A percentile compares a stretch with the other conserved stretches of the same genome.
These are phyloP conservation scores for Athalia rosae DNA, from an alignment of 2,888 invertebrate species.

Conservation along the genomic window DNA sequence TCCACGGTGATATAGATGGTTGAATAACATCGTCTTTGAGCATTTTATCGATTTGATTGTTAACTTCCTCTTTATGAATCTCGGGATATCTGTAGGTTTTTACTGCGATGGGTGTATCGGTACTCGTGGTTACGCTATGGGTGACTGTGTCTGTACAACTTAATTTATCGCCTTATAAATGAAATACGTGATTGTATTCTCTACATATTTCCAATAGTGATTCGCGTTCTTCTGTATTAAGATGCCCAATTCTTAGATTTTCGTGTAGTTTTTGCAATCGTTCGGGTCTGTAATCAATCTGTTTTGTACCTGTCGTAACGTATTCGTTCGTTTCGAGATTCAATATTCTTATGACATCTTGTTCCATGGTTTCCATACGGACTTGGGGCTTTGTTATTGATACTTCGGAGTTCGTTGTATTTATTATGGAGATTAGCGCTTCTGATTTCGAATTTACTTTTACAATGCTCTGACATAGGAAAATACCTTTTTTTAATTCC, in stretches of 20 bases:
- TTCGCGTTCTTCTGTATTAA: slow-evolving; percentile 48
- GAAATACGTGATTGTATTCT: slow-evolving; percentile 44
- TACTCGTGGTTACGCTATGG: slow-evolving; percentile 36
- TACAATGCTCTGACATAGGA: too few species aligned
- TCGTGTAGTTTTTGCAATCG: slow-evolving; percentile 49
- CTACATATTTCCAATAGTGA: slow-evolving; percentile 40
- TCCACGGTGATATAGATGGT: slow-evolving; percentile 35
- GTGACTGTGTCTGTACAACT: slow-evolving; percentile 16
- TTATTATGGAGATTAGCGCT: slow-evolving; percentile 39
- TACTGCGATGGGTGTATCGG: slow-evolving; percentile 29
- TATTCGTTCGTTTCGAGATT: slow-evolving; percentile 44
- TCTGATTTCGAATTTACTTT: too few species aligned
- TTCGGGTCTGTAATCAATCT: slow-evolving; percentile 36
- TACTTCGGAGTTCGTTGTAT: slow-evolving; percentile 21
- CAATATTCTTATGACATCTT: not conserved
- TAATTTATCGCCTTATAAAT: slow-evolving; percentile 45
- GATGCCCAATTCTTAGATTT: slow-evolving; percentile 49
- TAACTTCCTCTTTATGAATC: slow-evolving; percentile 23
- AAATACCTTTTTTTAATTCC: too few species aligned
- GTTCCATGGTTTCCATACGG: slow-evolving; percentile 8
- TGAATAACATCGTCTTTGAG: slow-evolving; percentile 35
- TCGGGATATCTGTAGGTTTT: slow-evolving; percentile 30
- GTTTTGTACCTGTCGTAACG: slow-evolving; percentile 46
- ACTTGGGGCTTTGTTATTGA: slow-evolving; percentile 7
- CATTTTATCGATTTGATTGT: slow-evolving; percentile 21